Evolutionary conservation across 2,888 invertebrate species (phyloP).

Genomic region (Spialia ferax): DNA sequence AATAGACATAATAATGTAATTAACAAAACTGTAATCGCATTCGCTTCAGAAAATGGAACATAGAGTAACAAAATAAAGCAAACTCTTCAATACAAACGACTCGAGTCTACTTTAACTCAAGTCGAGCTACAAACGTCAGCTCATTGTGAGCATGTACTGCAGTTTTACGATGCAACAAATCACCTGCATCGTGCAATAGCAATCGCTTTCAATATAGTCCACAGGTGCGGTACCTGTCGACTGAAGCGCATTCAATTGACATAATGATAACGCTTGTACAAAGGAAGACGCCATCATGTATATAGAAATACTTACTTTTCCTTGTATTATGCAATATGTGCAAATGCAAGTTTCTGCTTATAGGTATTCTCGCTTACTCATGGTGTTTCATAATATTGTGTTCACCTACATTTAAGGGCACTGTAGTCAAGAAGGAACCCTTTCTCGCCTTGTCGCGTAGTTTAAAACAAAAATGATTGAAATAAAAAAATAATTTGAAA

Average conservation of each 20-base stretch:
- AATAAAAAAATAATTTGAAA: no score
- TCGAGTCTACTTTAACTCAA: no score
- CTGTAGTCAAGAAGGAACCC: no score
- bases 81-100: neutral
- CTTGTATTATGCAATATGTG: neutral
- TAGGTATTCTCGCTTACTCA: no score
- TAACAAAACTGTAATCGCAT: neutral
- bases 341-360: no score
- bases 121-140: neutral
- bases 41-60: neutral
- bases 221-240: constrained; percentile 1
- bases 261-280: neutral
- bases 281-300: neutral
- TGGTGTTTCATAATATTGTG: no score
- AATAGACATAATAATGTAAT: neutral
- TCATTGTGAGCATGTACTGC: neutral
- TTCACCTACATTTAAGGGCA: no score
- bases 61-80: neutral
- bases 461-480: no score
- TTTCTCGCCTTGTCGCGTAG: no score
- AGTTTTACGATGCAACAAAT: neutral
- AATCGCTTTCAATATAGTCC: neutral
- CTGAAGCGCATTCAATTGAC: neutral
- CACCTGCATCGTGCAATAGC: neutral
- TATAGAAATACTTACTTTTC: constrained; percentile 1